These are phyloP conservation scores for Myripristis jacobus DNA, from an alignment of 2,797 vertebrate species.

Conservation along the genomic window DNA sequence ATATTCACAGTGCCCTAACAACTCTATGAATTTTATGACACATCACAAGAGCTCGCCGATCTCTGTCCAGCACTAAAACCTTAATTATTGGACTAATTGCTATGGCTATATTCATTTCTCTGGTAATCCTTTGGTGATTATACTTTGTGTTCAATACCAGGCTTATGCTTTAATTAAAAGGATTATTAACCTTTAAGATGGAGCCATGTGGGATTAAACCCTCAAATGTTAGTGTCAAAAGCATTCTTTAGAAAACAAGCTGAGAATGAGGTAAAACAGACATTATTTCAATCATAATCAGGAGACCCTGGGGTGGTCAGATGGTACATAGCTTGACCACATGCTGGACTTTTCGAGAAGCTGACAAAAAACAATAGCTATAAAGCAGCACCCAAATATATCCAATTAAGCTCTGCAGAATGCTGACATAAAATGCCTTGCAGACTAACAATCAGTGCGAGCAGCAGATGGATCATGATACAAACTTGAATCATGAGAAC, in stretches of 20 bases:
- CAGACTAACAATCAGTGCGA: constrained; percentile 69
- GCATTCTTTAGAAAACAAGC: constrained; percentile 59
- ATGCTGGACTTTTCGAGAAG: constrained; percentile 56
- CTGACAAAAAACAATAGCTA: constrained; percentile 71
- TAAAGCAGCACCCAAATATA: constrained; percentile 66
- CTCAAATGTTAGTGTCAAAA: constrained; percentile 83
- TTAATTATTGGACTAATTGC: constrained; percentile 99
- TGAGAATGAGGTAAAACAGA: constrained; percentile 60
- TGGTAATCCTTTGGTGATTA: constrained; percentile 97
- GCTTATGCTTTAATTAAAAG: constrained; percentile 98
- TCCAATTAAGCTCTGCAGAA: constrained; percentile 76
- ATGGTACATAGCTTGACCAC: constrained; percentile 51
- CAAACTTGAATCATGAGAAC: constrained; percentile 55
- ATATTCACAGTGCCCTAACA: constrained; percentile 88
- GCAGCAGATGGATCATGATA: constrained; percentile 71
- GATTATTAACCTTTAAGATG: constrained; percentile 96
- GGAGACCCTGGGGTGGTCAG: constrained; percentile 57
- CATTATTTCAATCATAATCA: constrained; percentile 74
- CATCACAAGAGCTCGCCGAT: constrained; percentile 93
- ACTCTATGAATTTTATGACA: constrained; percentile 96
- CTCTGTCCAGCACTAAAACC: constrained; percentile 97
- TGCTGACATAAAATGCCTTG: constrained; percentile 76
- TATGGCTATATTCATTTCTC: constrained; percentile 94
- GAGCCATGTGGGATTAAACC: constrained; percentile 87
- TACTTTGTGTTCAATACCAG: constrained; percentile 93